Evolutionary conservation across 2,113 vertebrate species (phyloP), one percentile per base, ranked within the genome.

Genomic region (Ia io): DNA sequence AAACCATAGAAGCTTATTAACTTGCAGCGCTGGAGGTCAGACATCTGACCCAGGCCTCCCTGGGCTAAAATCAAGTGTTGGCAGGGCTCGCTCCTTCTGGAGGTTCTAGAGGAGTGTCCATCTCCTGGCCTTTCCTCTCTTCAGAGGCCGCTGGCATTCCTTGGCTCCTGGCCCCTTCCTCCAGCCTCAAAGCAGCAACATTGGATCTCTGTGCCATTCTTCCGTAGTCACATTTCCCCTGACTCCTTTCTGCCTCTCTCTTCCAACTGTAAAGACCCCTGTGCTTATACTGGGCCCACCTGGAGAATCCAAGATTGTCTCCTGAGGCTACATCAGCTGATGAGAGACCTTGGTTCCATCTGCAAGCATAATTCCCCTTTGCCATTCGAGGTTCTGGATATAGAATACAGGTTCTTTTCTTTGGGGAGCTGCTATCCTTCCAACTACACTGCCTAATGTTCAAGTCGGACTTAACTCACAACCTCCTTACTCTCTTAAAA

Each of bases 31-130:
- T 4, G 12, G 32, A 59, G 76, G 44, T 25, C 80, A 59, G 51
- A 28, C 0, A 11, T 37, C 51, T 23, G 14, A n/a, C 0, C 0
- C 0, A 40, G 40, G 59, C 25, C 35, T 61, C 25, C 0, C 0
- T 0, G 40, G 56, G 71, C 40, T n/a, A 11, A 56, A 76, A 35
- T 11, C 35, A 1, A 5, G 65, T 9, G 11, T 22, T 0, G 9
- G 47, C 30, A 20, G 40, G n/a, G 42, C 23, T 18, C 6, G 0
- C 22, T 22, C 69, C 12, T 65, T n/a, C 53, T 25, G 77, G 73
- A 25, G 32, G 25, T 16, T 32, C 65, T 4, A 1, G 56, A 42
- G 82, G 37, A 82, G 12, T 10, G 28, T 28, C 25, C 5, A 4
- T 11, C 1, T 12, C 61, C 40, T 22, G 10, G 8, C 25, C 76